Percentiles rank a stretch among this genome's conserved stretches.
phyloP scores from a whole-genome alignment of 2,888 invertebrate species.

The Euplexia lucipara region DNA sequence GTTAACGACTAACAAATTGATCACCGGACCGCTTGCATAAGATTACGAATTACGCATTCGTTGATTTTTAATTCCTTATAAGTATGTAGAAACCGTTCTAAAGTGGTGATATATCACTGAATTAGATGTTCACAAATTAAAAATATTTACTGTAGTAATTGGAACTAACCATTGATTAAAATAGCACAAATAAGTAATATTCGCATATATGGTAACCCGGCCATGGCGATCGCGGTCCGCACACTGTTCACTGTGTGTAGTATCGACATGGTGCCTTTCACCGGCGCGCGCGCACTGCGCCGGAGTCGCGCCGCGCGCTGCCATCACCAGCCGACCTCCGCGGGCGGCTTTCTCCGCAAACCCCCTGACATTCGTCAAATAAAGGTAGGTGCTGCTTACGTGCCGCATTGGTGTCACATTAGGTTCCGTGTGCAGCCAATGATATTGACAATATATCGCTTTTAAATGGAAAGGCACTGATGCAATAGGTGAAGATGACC shows the following conservation, averaged over 20 bases:
- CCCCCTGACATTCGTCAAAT: constrained; percentile 76
- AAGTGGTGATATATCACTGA: constrained; percentile 40
- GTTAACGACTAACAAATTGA: constrained; percentile 78
- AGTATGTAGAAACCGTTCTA: constrained; percentile 40
- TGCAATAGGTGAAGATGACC: constrained; percentile 47
- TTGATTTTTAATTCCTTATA: constrained; percentile 64
- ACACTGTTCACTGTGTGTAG: constrained; percentile 72
- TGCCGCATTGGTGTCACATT: constrained; percentile 56
- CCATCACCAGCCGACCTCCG: constrained; percentile 82
- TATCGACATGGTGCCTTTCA: constrained; percentile 88
- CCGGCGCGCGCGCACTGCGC: constrained; percentile 87
- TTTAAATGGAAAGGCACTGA: constrained; percentile 49
- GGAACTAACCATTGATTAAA: constrained; percentile 85
- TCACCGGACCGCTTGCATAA: constrained; percentile 84
- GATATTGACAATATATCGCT: constrained; percentile 56
- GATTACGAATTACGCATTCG: constrained; percentile 73
- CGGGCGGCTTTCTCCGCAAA: constrained; percentile 85
- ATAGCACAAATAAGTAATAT: constrained; percentile 84
- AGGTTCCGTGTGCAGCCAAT: constrained; percentile 58
- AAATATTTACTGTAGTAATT: constrained; percentile 50
- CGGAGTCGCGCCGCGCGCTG: constrained; percentile 61
- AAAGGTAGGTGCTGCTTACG: constrained; percentile 64
- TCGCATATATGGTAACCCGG: constrained; percentile 78
- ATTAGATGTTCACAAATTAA: constrained; percentile 26
- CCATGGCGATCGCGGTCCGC: constrained; percentile 76